Percentiles rank a stretch among this genome's conserved stretches.
These are phyloP conservation scores for Eupeodes corollae DNA, from an alignment of 1,140 invertebrate genomes.

Conservation along the genomic window DNA sequence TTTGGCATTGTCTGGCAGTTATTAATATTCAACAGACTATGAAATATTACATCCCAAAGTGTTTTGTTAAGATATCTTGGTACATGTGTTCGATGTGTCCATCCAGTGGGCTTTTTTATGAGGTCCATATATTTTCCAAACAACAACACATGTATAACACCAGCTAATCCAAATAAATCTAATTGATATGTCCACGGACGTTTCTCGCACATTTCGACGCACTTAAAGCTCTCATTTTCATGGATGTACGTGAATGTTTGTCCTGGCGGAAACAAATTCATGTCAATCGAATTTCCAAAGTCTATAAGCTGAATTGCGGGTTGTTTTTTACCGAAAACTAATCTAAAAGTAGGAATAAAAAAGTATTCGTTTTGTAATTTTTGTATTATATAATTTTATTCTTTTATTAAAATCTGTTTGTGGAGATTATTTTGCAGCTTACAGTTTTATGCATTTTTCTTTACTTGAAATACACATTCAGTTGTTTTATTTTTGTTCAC, in stretches of 20 bases:
- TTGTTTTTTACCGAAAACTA: slow-evolving; percentile 45
- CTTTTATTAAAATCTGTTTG: neutral
- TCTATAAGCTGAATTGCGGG: slow-evolving; percentile 71
- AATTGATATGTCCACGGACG: slow-evolving; percentile 88
- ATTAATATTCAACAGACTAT: slow-evolving; percentile 53
- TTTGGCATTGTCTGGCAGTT: slow-evolving; percentile 56
- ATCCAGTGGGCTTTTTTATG: slow-evolving; percentile 39
- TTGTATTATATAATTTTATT: neutral
- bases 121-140: slow-evolving; percentile 84
- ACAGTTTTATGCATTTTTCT: too few relatives aligned
- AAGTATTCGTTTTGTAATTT: slow-evolving; percentile 1
- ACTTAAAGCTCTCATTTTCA: slow-evolving; percentile 62
- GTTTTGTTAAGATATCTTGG: slow-evolving; percentile 50
- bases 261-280: slow-evolving; percentile 65
- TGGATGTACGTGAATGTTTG: slow-evolving; percentile 62
- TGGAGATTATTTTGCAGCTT: too few relatives aligned
- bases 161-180: slow-evolving; percentile 78
- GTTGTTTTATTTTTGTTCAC: too few relatives aligned
- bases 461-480: too few relatives aligned
- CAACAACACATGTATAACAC: slow-evolving; percentile 71
- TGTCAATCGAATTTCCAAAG: slow-evolving; percentile 81
- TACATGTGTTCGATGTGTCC: slow-evolving; percentile 27
- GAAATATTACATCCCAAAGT: slow-evolving; percentile 55
- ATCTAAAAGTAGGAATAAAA: slow-evolving; percentile 36
- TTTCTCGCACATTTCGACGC: slow-evolving; percentile 76